Base-by-base conservation (phyloP, 2,888 invertebrate species). In the Melanophora roralis region DNA sequence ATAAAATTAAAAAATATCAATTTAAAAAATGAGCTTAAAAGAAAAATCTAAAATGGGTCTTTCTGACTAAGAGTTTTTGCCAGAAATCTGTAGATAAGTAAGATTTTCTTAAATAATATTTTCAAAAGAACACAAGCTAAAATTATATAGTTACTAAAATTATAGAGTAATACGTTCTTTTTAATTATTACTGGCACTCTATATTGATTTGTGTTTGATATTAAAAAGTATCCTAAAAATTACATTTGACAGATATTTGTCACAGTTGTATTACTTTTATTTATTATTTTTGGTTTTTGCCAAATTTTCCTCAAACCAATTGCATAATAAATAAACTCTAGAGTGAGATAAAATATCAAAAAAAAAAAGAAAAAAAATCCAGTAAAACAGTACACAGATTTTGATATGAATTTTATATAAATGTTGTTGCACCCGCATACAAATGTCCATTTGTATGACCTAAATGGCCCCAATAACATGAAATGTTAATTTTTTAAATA, bases 401-500 rank as follows among this genome's bases (percentile, higher is more conserved):
- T 32, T 1, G 14, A 62, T 34, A 75, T 21, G 21, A 53, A 55
- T 62, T 76, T 67, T 59, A 14, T 55, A 69, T 62, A 64, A 69
- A 76, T 64, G 21, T 32, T 60, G 14, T 62, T 9, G 38, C 53
- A 62, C 62, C 55, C 36, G 21, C 53, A 60, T 68, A 21, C 16
- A 69, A 51, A 69, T 57, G 14, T 32, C 60, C 43, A 53, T 40
- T 74, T 59, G 59, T 12, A 57, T 76, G 76, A 76, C 76, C 76
- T 57, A 40, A 69, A 62, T 78, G 78, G 43, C 27, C 57, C 62
- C 75, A 53, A 71, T 67, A 60, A 67, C 49, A 71, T 79, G 69
- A 68, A 69, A 74, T 71, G 60, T 79, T 79, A 79, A 79, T 80
- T 80, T 67, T 64, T 72, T 59, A 68, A 76, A 76, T 80, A 51